Conservation (phyloP, 2,888 invertebrate genomes). For the Carterocephalus palaemon region DNA sequence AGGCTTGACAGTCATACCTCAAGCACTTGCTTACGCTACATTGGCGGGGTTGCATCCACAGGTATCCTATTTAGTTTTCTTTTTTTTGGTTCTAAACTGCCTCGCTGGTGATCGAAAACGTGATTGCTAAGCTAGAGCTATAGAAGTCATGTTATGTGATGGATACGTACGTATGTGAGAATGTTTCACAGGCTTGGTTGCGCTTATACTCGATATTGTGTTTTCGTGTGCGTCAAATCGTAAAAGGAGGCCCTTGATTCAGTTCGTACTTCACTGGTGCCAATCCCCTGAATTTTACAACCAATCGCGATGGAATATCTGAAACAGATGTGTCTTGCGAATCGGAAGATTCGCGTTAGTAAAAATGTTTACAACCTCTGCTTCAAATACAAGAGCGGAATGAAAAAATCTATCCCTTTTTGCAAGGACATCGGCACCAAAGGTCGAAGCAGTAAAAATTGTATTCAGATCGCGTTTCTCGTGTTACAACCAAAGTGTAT, state of each 20-base stretch:
- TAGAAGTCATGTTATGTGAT: too few relatives aligned
- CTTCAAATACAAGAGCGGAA: constrained; percentile 24
- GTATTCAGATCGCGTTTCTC: constrained; percentile 11
- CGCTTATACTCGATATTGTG: background rate
- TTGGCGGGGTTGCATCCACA: constrained; percentile 92
- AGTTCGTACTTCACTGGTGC: constrained; percentile 13
- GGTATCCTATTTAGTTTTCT: too few relatives aligned
- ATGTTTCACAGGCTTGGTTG: background rate
- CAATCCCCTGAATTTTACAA: constrained; percentile 22
- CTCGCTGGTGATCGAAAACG: too few relatives aligned
- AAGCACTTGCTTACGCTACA: constrained; percentile 94
- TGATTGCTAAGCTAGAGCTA: too few relatives aligned
- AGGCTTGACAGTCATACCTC: constrained; percentile 95
- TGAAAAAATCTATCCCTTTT: constrained; percentile 18
- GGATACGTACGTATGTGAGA: too few relatives aligned
- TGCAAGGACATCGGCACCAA: constrained; percentile 7
- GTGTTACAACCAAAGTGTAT: constrained; percentile 2
- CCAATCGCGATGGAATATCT: constrained; percentile 26
- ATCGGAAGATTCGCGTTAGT: constrained; percentile 22
- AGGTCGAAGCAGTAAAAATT: constrained; percentile 17
- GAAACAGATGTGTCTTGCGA: constrained; percentile 26
- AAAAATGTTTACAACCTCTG: constrained; percentile 26
- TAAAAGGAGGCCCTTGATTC: constrained; percentile 23
- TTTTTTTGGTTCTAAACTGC: too few relatives aligned
- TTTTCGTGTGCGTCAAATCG: constrained; percentile 11